Conservation (phyloP, 2,797 vertebrate species). For the Scleropages formosus region DNA sequence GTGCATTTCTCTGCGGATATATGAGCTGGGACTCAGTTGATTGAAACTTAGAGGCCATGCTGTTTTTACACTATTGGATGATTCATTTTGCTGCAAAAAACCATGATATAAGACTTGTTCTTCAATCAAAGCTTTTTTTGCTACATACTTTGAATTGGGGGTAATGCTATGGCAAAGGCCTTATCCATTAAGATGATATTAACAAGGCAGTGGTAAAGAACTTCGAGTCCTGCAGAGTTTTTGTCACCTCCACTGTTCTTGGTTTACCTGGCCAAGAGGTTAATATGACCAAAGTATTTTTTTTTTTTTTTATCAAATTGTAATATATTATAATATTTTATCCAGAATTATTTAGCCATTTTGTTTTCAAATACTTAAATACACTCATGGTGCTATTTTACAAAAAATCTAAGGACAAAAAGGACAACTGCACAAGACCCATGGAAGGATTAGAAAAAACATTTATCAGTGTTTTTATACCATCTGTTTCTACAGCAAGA, state of each 20-base stretch:
- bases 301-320: background rate
- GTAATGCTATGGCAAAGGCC: slow-evolving; percentile 75
- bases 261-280: slow-evolving; percentile 25
- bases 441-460: too few relatives aligned
- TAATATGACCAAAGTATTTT: background rate
- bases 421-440: too few relatives aligned
- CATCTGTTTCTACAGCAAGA: too few relatives aligned
- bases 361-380: too few relatives aligned
- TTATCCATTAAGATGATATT: slow-evolving; percentile 89
- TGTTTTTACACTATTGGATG: slow-evolving; percentile 83
- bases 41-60: slow-evolving; percentile 85
- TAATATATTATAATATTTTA: too few relatives aligned
- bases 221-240: slow-evolving; percentile 78
- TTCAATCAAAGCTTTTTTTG: slow-evolving; percentile 59
- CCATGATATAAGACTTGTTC: slow-evolving; percentile 78
- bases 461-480: too few relatives aligned
- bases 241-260: slow-evolving; percentile 8
- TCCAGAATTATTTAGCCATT: too few relatives aligned
- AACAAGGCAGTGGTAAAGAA: slow-evolving; percentile 80
- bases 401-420: too few relatives aligned
- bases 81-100: slow-evolving; percentile 81
- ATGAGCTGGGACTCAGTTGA: slow-evolving; percentile 81
- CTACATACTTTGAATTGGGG: slow-evolving; percentile 88
- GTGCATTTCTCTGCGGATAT: slow-evolving; percentile 88
- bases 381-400: too few relatives aligned